phyloP scores from a whole-genome alignment of 1,140 invertebrate species.

The Bombus affinis region DNA sequence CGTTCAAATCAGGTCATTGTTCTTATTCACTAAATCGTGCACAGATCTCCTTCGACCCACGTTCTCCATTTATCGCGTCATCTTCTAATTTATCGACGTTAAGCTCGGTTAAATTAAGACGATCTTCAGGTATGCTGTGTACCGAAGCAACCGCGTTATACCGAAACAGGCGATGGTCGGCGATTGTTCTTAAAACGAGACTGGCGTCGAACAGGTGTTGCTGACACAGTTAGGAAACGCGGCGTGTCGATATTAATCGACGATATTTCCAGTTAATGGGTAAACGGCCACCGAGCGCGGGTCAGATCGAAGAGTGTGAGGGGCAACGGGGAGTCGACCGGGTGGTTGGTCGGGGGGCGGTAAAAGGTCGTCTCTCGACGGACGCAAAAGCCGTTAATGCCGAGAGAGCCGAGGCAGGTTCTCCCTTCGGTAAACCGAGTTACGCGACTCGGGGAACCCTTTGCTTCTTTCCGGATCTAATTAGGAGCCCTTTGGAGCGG shows the following conservation, averaged over 20 bases:
- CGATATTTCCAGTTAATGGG: slow-evolving; percentile 26
- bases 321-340: background rate
- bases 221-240: slow-evolving; percentile 22
- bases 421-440: slow-evolving; percentile 79
- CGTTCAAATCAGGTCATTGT: background rate
- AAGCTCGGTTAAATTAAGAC: slow-evolving; percentile 8
- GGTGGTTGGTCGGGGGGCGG: slow-evolving; percentile 36
- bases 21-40: background rate
- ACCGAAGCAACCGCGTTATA: background rate
- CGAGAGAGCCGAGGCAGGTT: slow-evolving; percentile 64
- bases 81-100: background rate
- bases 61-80: background rate
- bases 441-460: slow-evolving; percentile 80
- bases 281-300: slow-evolving; percentile 26
- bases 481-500: slow-evolving; percentile 78
- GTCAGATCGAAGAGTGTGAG: slow-evolving; percentile 40
- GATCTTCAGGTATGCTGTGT: background rate
- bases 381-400: slow-evolving; percentile 80
- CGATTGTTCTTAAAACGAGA: slow-evolving; percentile 25
- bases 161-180: background rate
- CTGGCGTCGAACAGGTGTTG: slow-evolving; percentile 20
- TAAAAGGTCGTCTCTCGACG: slow-evolving; percentile 78
- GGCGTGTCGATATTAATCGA: slow-evolving; percentile 37
- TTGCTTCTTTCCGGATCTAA: slow-evolving; percentile 82
- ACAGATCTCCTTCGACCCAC: background rate